Conservation (phyloP, 2,888 invertebrate species). For the Nemotelus pantherinus region DNA sequence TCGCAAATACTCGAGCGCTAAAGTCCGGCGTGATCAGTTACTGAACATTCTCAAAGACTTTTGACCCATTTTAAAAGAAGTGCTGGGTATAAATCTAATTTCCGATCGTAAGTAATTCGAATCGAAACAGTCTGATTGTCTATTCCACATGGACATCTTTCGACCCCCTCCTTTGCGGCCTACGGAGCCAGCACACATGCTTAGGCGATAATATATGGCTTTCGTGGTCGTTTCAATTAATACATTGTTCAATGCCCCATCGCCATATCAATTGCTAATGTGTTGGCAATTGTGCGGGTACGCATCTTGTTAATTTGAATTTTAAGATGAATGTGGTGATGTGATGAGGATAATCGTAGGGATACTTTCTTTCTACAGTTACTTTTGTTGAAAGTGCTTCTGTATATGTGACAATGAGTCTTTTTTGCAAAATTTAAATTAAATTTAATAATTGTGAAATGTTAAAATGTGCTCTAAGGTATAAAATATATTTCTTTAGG, state of each 20-base stretch:
- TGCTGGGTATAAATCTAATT: constrained; percentile 53
- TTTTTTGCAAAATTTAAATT: too few relatives aligned
- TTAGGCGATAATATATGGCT: constrained; percentile 25
- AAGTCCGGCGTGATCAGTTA: constrained; percentile 53
- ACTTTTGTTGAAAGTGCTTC: too few relatives aligned
- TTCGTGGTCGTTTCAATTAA: constrained; percentile 26
- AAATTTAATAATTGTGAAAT: too few relatives aligned
- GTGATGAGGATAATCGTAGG: background rate
- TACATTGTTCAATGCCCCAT: constrained; percentile 5
- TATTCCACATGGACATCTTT: constrained; percentile 30
- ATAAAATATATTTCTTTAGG: too few relatives aligned
- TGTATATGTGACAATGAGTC: too few relatives aligned
- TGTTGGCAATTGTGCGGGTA: constrained; percentile 35
- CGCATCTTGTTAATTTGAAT: background rate
- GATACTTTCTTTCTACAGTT: background rate
- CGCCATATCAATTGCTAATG: constrained; percentile 13
- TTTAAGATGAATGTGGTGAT: constrained; percentile 8
- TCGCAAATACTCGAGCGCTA: constrained; percentile 63
- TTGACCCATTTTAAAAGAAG: constrained; percentile 64
- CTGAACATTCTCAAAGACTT: constrained; percentile 58
- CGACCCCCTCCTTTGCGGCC: constrained; percentile 24
- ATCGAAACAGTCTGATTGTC: constrained; percentile 41
- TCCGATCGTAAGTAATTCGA: constrained; percentile 42
- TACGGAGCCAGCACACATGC: background rate
- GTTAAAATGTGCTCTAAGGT: too few relatives aligned